Evolutionary conservation across 2,113 vertebrate species (phyloP).

Genomic region (Micronisus gabar): DNA sequence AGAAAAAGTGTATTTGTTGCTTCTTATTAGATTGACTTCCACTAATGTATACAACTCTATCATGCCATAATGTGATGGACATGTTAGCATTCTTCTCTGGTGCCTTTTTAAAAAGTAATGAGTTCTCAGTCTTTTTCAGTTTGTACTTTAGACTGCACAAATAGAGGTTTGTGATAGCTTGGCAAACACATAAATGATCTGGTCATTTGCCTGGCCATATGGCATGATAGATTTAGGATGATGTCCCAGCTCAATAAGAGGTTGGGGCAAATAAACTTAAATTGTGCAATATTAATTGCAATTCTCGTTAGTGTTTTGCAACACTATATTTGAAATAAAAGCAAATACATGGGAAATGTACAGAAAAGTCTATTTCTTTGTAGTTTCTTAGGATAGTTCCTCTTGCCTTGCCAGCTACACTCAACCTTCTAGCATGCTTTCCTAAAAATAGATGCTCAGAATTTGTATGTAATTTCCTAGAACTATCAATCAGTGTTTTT

Average conservation of each 20-base stretch:
- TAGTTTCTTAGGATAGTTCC: not conserved
- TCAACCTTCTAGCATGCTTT: not conserved
- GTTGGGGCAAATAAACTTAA: not conserved
- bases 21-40: not conserved
- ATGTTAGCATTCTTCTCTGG: not conserved
- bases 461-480: not conserved
- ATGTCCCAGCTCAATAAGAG: not conserved
- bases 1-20: not conserved
- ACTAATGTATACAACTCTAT: not conserved
- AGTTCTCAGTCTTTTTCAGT: not conserved
- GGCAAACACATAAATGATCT: not conserved
- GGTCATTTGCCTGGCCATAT: not conserved
- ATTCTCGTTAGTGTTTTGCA: not conserved
- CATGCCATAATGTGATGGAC: fast-evolving
- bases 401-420: not conserved
- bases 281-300: not conserved
- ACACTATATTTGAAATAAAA: not conserved
- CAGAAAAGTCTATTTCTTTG: not conserved
- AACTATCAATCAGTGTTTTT: not conserved
- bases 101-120: not conserved
- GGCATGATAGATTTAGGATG: not conserved
- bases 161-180: not conserved
- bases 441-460: not conserved
- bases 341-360: not conserved
- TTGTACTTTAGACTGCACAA: not conserved